Percentiles rank a stretch among this genome's conserved stretches.
Evolutionary conservation across 37 sponge, comb jelly and placozoan genomes (phyloP).

Genomic region (Dysidea cf. avara): DNA sequence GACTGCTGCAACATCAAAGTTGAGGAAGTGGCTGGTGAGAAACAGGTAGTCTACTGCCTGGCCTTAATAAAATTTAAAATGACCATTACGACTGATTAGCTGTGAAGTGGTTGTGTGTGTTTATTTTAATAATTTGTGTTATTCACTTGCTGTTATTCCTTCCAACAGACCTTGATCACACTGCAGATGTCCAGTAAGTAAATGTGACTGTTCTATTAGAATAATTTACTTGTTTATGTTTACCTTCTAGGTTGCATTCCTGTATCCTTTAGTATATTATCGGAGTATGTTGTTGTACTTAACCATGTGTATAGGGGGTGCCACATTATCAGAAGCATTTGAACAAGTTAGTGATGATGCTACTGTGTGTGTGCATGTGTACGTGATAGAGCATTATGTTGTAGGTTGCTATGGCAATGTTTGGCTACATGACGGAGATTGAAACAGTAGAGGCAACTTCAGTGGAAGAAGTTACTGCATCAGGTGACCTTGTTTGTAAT

Average conservation of each 20-base stretch:
- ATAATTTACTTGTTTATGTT: background rate
- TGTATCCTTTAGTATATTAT: conserved; percentile 50
- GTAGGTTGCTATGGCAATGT: conserved; percentile 84
- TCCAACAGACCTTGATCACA: conserved; percentile 92
- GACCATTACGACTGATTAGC: no score
- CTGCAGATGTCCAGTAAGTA: conserved; percentile 89
- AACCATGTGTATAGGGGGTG: conserved; percentile 64
- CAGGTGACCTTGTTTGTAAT: conserved; percentile 38
- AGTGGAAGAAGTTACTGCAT: conserved; percentile 64
- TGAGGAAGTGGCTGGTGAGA: no score
- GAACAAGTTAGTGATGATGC: conserved; percentile 66
- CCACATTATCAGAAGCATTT: conserved; percentile 69
- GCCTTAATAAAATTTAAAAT: no score
- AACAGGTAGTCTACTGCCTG: no score
- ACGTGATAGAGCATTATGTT: no score
- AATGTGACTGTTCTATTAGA: background rate
- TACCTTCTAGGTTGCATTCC: conserved; percentile 59
- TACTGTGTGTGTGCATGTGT: background rate
- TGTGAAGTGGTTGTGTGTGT: no score
- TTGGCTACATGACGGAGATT: conserved; percentile 94
- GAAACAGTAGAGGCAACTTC: conserved; percentile 50
- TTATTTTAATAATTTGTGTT: no score
- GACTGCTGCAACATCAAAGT: no score
- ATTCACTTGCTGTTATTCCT: no score
- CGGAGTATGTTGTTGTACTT: background rate